Evolutionary conservation across 2,888 invertebrate genomes (phyloP).

Genomic region (Dorcus hopei): DNA sequence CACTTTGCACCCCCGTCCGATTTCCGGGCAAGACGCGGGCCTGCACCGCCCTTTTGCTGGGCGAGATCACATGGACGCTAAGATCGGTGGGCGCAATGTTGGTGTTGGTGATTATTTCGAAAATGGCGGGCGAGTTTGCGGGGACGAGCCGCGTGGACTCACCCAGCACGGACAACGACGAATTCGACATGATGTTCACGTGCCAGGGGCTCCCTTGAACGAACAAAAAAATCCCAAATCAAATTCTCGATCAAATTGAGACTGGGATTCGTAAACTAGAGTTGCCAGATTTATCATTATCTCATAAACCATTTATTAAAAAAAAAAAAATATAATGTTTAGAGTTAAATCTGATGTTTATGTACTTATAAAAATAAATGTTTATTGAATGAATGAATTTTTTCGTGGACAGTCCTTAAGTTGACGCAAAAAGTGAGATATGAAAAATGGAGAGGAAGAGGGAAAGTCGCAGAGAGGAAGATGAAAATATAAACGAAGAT

Average conservation of each 20-base stretch:
- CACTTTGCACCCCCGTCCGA: slow-evolving; percentile 71
- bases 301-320: too few relatives aligned
- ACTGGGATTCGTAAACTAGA: neutral
- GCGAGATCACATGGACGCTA: slow-evolving; percentile 72
- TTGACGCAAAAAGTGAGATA: too few relatives aligned
- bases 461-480: too few relatives aligned
- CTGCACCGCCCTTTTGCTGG: slow-evolving; percentile 78
- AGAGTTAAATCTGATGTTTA: too few relatives aligned
- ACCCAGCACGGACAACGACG: slow-evolving; percentile 74
- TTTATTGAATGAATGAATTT: too few relatives aligned
- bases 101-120: slow-evolving; percentile 76
- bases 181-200: slow-evolving; percentile 81
- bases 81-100: slow-evolving; percentile 56
- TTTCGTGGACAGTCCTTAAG: too few relatives aligned
- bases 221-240: neutral
- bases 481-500: too few relatives aligned
- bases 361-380: too few relatives aligned
- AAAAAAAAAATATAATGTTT: too few relatives aligned
- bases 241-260: neutral
- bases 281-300: too few relatives aligned
- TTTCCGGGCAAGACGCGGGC: slow-evolving; percentile 80
- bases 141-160: slow-evolving; percentile 88
- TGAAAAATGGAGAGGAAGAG: too few relatives aligned
- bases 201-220: slow-evolving; percentile 87
- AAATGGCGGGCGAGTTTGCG: slow-evolving; percentile 83